Percentiles rank a stretch among this genome's conserved stretches.
These are phyloP conservation scores for Mohoua ochrocephala DNA, from an alignment of 2,113 vertebrate genomes.

Conservation along the genomic window DNA sequence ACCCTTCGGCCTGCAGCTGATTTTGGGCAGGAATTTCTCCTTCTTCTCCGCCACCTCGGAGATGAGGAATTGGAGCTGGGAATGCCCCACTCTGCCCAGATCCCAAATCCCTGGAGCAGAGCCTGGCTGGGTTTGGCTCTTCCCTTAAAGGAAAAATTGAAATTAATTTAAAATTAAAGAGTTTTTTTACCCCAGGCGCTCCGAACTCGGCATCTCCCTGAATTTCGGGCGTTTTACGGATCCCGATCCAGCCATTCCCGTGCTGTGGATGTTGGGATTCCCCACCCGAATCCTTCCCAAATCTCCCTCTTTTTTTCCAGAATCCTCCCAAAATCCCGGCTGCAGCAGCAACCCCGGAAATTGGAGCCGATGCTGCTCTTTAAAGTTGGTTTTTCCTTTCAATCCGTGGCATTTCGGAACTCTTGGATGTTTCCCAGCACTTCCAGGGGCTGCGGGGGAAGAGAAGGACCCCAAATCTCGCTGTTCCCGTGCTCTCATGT, in stretches of 20 bases:
- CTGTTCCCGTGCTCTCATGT: not conserved
- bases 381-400: not conserved
- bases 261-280: not conserved
- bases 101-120: not conserved
- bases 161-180: not conserved
- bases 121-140: not conserved
- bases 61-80: not conserved
- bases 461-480: not conserved
- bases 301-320: not conserved
- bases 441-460: not conserved
- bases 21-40: not conserved
- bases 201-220: not conserved
- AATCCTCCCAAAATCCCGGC: not conserved
- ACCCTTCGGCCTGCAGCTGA: not conserved
- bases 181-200: not conserved
- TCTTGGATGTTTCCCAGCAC: not conserved
- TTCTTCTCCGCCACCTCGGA: not conserved
- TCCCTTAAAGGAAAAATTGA: not conserved
- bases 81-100: not conserved
- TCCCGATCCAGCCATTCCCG: rapidly evolving
- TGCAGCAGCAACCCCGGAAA: not conserved
- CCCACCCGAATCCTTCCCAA: not conserved
- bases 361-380: not conserved
- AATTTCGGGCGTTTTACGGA: rapidly evolving
- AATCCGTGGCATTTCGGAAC: not conserved